Conservation (phyloP, 1,140 invertebrate genomes). For the Melitaea cinxia region DNA sequence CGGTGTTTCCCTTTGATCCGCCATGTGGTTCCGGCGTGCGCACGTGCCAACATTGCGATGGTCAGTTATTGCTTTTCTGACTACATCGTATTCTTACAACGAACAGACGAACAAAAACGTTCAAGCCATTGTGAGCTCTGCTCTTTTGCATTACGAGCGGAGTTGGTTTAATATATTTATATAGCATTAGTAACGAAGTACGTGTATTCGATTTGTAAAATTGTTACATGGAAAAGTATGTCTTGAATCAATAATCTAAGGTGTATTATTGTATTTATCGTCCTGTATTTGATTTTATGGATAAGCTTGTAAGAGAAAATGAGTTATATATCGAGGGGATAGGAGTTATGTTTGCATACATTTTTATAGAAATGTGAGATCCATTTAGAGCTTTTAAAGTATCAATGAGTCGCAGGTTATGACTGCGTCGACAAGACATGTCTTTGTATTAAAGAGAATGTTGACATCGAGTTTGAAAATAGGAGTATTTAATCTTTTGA, state of each 20-base stretch:
- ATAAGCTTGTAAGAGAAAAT: not conserved
- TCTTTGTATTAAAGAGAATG: not conserved
- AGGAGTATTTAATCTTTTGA: not conserved
- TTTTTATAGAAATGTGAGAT: not conserved
- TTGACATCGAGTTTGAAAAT: not conserved
- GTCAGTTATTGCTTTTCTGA: slow-evolving; percentile 44
- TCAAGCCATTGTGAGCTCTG: not conserved
- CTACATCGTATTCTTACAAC: slow-evolving; percentile 22
- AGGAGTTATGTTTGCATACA: not conserved
- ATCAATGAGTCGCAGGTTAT: slow-evolving; percentile 31
- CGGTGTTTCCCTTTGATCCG: slow-evolving; percentile 43
- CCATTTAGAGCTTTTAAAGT: slow-evolving; percentile 26
- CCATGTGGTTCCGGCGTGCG: slow-evolving; percentile 43
- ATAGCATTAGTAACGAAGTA: not conserved
- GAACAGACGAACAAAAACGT: not conserved
- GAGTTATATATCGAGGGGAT: not conserved
- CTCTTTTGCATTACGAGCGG: not conserved
- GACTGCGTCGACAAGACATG: slow-evolving; percentile 24
- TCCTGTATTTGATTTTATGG: not conserved
- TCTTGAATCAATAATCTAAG: not conserved
- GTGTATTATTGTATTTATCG: not conserved
- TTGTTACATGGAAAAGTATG: not conserved
- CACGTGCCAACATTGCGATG: slow-evolving; percentile 43
- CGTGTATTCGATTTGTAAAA: slow-evolving; percentile 6
- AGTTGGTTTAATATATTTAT: slow-evolving; percentile 5